These are phyloP conservation scores for Homarus americanus DNA, from an alignment of 1,140 invertebrate species.

Conservation along the genomic window DNA sequence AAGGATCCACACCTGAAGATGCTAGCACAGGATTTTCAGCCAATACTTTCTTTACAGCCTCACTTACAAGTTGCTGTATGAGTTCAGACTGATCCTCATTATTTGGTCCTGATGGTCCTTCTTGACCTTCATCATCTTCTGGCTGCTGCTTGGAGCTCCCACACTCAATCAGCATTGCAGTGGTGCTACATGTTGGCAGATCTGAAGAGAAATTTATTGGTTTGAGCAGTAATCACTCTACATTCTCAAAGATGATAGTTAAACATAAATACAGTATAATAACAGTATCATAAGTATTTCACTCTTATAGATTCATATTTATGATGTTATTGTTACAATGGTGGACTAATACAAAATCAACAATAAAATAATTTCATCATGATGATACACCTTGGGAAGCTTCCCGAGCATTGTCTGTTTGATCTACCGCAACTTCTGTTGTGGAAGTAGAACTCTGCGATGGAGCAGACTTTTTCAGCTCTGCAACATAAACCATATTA, in stretches of 20 bases:
- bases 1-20: conserved; percentile 75
- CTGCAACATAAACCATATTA: background rate
- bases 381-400: background rate
- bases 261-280: background rate
- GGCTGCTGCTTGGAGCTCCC: background rate
- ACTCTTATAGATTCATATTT: too few relatives aligned
- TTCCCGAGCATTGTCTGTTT: background rate
- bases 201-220: background rate
- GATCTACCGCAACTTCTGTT: background rate
- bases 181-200: background rate
- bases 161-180: background rate
- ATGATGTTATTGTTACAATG: too few relatives aligned
- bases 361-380: background rate
- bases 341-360: too few relatives aligned
- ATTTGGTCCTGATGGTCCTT: background rate
- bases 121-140: background rate
- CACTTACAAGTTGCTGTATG: conserved; percentile 79
- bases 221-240: background rate
- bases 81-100: conserved; percentile 74
- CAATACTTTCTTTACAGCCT: conserved; percentile 80
- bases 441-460: background rate
- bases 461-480: too few relatives aligned
- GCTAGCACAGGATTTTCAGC: conserved; percentile 78
- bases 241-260: background rate
- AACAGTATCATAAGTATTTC: background rate